Evolutionary conservation across 2,888 invertebrate species (phyloP).

Genomic region (Sinhomidia bicolor): DNA sequence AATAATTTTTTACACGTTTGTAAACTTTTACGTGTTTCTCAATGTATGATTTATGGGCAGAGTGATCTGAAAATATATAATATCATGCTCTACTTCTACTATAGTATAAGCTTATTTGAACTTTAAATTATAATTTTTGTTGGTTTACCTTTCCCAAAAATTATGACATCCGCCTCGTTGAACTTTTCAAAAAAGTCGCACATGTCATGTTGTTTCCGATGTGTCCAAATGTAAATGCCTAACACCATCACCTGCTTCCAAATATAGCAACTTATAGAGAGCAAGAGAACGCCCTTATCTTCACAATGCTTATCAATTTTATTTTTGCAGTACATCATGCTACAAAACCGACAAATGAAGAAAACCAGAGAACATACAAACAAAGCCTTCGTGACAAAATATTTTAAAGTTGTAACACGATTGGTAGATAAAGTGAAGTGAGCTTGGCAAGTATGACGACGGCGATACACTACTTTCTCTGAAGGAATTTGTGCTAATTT

Average conservation of each 20-base stretch:
- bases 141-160: slow-evolving; percentile 22
- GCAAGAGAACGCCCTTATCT: background rate
- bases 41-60: background rate
- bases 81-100: background rate
- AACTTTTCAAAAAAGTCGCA: background rate
- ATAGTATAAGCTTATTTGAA: too few relatives aligned
- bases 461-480: too few relatives aligned
- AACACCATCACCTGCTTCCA: background rate
- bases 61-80: background rate
- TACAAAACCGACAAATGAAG: background rate
- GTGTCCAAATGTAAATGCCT: background rate
- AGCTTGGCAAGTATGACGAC: too few relatives aligned
- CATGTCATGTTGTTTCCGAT: background rate
- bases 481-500: too few relatives aligned
- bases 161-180: background rate
- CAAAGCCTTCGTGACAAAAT: background rate
- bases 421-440: background rate
- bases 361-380: background rate
- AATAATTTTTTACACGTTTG: background rate
- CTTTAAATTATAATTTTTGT: background rate
- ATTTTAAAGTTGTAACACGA: background rate
- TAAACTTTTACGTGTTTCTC: background rate
- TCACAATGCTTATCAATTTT: background rate
- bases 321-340: background rate
- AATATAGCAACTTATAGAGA: slow-evolving; percentile 21